Conservation (phyloP, 1,140 invertebrate genomes). For the Agraylea sexmaculata region DNA sequence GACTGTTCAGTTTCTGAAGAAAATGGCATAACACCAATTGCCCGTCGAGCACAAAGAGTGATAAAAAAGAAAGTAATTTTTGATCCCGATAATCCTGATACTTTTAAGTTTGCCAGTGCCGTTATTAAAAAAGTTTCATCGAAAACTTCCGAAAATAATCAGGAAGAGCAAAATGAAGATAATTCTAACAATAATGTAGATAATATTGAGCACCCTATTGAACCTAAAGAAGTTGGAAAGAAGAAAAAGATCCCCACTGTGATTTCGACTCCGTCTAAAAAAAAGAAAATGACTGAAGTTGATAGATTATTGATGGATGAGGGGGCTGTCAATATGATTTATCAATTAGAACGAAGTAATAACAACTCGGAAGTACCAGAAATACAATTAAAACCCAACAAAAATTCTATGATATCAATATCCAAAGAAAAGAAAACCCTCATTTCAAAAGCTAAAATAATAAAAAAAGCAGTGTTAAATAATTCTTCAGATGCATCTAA, state of each 20-base stretch:
- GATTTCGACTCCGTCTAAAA: conserved; percentile 23
- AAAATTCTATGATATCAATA: conserved; percentile 18
- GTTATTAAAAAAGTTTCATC: conserved; percentile 11
- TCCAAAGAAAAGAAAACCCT: conserved; percentile 37
- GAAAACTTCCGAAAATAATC: conserved; percentile 11
- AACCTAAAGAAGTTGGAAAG: conserved; percentile 5
- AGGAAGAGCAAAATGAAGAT: conserved; percentile 25
- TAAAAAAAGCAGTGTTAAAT: conserved; percentile 44
- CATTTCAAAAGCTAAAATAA: conserved; percentile 38
- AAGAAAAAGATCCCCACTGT: conserved; percentile 2
- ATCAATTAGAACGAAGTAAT: conserved; percentile 54
- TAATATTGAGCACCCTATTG: not conserved
- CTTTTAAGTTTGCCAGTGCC: conserved; percentile 27
- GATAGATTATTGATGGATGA: conserved; percentile 70
- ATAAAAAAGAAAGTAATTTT: conserved; percentile 57
- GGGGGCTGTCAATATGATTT: conserved; percentile 73
- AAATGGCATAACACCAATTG: conserved; percentile 27
- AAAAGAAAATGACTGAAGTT: conserved; percentile 55
- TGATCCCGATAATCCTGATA: conserved; percentile 52
- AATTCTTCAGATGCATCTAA: conserved; percentile 6
- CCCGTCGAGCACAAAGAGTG: conserved; percentile 38
- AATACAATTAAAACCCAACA: conserved; percentile 19
- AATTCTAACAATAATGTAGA: conserved; percentile 23
- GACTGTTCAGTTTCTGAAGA: conserved; percentile 17
- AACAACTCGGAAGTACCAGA: conserved; percentile 23